Evolutionary conservation across 1,140 invertebrate genomes (phyloP), one percentile per base, ranked within the genome.

Genomic region (Ridgeia piscesae): DNA sequence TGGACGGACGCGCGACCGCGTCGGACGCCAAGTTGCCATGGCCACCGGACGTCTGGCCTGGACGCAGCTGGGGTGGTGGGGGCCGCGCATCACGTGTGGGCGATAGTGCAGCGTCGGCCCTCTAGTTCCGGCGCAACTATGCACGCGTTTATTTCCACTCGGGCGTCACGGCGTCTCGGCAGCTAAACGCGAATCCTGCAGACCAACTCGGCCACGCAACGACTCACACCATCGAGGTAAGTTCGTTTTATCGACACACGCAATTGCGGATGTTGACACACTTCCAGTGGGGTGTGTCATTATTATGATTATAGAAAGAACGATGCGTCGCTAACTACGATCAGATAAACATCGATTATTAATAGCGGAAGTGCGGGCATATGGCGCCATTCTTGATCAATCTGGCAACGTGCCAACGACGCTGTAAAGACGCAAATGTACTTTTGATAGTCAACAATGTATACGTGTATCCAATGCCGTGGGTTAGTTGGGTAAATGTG

Each of bases 121-220:
- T 42, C 42, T 77, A 77, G 58, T 77, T 77, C 58, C 58, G 58
- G 58, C 58, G 58, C 58, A 77, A 77, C 58, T 77, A 77, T 77
- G 58, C 58, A 77, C 58, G 58, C 58, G 58, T 77, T 77, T 77
- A 77, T 77, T 77, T 77, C 58, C 58, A 77, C 27, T 77, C 27
- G 58, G 42, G 58, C 58, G 27, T 27, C 58, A 21, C 58, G 27
- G 58, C 58, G 58, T 77, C 58, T 77, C 58, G 58, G 58, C 58
- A 77, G 58, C 58, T 77, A 77, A 77, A 77, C 58, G 2, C 58
- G 58, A 77, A 77, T 77, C 58, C 58, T 17, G 17, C 58, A 17
- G 58, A 77, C 58, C 11, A 77, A 77, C 17, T 77, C 27, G 17
- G 4, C 58, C 17, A 77, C 58, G 58, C 58, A 21, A 21, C 17